Evolutionary conservation across 1,140 invertebrate species (phyloP), one percentile per base, ranked within the genome.

Genomic region (Archegozetes longisetosus): DNA sequence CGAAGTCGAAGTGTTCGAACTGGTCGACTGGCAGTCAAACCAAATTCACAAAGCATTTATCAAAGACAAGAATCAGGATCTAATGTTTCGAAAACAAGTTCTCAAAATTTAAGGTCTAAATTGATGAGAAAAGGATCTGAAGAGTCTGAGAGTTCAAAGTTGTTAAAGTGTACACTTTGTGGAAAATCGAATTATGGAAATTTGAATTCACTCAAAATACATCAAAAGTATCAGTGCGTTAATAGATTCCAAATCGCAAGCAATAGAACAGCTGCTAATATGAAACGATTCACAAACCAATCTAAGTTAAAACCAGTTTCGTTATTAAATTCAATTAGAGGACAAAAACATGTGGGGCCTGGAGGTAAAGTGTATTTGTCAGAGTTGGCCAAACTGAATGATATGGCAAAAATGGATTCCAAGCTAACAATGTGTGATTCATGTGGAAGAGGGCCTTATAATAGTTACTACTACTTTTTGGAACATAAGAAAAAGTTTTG

Each of bases 211-310:
- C 29, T 58, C 3, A 52, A 40, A 48, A 58, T 58, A 25, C 55
- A 58, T 26, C 55, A 48, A 29, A 56, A 58, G 47, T 58, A 58
- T 49, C 55, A 58, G 47, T 58, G 55, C 29, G 25, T 49, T 13
- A 58, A 58, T 17, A 3, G 55, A 23, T 22, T 14, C 47, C 22
- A 24, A 50, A 14, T 48, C 2, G 6, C 55, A 12, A 58, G 12
- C 55, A 55, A n/a, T 14, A 25, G 25, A n/a, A 13, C 6, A 55
- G 9, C 9, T 9, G n/a, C n/a, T n/a, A n/a, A n/a, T n/a, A n/a
- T n/a, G n/a, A n/a, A n/a, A n/a, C n/a, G n/a, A n/a, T n/a, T n/a
- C n/a, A n/a, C n/a, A n/a, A n/a, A n/a, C n/a, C 53, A 55, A 46
- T 24, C 25, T n/a, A 27, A 55, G 20, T 29, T 27, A 13, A 2